Evolutionary conservation across 1,140 invertebrate species (phyloP).

Genomic region (Euschistus heros): DNA sequence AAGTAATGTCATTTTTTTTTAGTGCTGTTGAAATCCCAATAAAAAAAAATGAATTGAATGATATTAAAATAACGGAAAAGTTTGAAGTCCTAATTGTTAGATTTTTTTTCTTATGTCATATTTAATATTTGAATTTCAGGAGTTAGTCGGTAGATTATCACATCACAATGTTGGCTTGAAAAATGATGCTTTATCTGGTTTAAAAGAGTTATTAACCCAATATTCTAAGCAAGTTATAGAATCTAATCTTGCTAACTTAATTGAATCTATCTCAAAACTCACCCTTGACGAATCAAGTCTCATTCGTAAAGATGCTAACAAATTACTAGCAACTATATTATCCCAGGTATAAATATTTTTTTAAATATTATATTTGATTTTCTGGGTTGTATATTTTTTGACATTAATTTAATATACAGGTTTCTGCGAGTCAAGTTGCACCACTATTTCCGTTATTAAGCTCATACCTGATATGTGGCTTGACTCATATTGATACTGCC

Average conservation of each 20-base stretch:
- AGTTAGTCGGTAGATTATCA: conserved; percentile 58
- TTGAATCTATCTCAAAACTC: conserved; percentile 55
- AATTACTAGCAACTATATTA: conserved; percentile 53
- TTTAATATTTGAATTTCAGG: conserved; percentile 39
- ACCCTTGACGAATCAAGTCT: conserved; percentile 59
- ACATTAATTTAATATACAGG: conserved; percentile 24
- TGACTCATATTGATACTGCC: conserved; percentile 69
- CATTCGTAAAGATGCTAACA: conserved; percentile 54
- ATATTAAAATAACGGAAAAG: no score
- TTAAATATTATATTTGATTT: not conserved
- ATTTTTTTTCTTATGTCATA: no score
- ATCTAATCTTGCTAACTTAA: conserved; percentile 50
- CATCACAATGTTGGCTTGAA: conserved; percentile 65
- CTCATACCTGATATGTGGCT: conserved; percentile 69
- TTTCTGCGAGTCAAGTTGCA: conserved; percentile 37
- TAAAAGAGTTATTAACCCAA: conserved; percentile 53
- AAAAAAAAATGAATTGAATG: no score
- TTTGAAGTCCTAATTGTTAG: no score
- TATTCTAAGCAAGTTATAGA: conserved; percentile 43
- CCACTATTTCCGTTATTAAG: conserved; percentile 64
- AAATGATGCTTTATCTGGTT: conserved; percentile 54
- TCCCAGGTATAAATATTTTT: conserved; percentile 36
- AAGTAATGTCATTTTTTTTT: no score
- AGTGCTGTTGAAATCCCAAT: no score
- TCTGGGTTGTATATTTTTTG: not conserved